Base-by-base conservation (phyloP, 2,113 vertebrate species). In the Xiphorhynchus elegans region DNA sequence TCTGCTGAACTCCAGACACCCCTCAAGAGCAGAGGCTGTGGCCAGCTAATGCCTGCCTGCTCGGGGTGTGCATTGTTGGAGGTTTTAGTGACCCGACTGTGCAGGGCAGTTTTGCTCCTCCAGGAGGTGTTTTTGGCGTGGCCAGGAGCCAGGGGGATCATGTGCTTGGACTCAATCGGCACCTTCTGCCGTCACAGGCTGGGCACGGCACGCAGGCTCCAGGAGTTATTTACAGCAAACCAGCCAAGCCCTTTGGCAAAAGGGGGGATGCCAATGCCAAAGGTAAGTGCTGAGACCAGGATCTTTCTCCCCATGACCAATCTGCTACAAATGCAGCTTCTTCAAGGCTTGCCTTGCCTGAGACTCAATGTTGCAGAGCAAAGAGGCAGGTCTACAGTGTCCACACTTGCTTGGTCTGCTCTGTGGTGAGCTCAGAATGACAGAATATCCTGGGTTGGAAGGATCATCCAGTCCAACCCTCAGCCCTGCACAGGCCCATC, bases 181-280 rank as follows among this genome's bases (percentile, higher is more conserved):
- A 78, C 66, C 47, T 72, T 72, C 63, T 94, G 93, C 93, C 3
- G 7, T 75, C 92, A 83, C 53, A 55, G 49, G 62, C 83, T 33
- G 55, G 81, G 76, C 91, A 88, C 42, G 68, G 80, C 95, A 59
- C 66, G 33, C 78, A 74, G 94, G 78, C 94, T 95, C 95, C 94
- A 88, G 82, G 13, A 83, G 67, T 83, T 94, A 96, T 93, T 94
- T 88, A 96, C 89, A 94, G 91, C 84, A 77, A 82, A 58, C 12
- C 72, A 94, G 84, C 84, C 96, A 50, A 95, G 82, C 87, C 94
- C 93, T 80, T 46, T 73, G 87, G 91, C 91, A 94, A 25, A 79
- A 84, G 66, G 79, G 74, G 42, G 79, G 83, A 26, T 23, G 9
- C 59, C 70, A 66, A 19, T 0, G 2, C 77, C 81, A 79, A 46